phyloP scores from a whole-genome alignment of 2,888 invertebrate species.

The Opisthograptis luteolata region DNA sequence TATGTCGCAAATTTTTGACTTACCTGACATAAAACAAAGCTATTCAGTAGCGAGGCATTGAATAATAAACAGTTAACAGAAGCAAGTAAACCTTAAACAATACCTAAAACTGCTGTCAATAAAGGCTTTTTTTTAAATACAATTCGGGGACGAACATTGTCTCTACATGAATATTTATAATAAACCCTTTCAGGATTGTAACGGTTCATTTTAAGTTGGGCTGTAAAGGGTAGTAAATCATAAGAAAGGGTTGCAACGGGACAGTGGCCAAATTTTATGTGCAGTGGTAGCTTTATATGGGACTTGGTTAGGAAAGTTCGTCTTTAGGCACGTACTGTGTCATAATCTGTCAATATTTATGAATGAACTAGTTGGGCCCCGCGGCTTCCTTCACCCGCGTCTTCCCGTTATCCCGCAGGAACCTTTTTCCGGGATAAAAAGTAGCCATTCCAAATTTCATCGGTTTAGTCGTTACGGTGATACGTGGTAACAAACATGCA shows the following conservation, averaged over 20 bases:
- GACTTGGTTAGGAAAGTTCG: conserved; percentile 11
- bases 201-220: conserved; percentile 40
- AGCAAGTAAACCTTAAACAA: conserved; percentile 29
- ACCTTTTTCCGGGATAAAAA: too few relatives aligned
- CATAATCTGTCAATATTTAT: too few relatives aligned
- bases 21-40: conserved; percentile 7
- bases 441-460: too few relatives aligned
- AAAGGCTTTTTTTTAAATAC: conserved; percentile 11
- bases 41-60: conserved; percentile 16
- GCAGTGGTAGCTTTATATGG: conserved; percentile 31
- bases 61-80: conserved; percentile 20
- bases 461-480: too few relatives aligned
- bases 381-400: too few relatives aligned
- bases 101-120: conserved; percentile 19
- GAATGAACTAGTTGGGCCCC: too few relatives aligned
- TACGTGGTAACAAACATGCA: too few relatives aligned
- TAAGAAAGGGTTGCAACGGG: conserved; percentile 59
- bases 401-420: too few relatives aligned
- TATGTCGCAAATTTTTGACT: not conserved
- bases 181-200: conserved; percentile 49
- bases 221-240: conserved; percentile 49
- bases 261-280: conserved; percentile 60
- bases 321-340: conserved; percentile 25
- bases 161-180: conserved; percentile 57
- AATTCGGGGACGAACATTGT: conserved; percentile 45